Percentiles rank a stretch among this genome's conserved stretches.
Evolutionary conservation across 2,888 invertebrate species (phyloP).

Genomic region (Calameuta idolon): DNA sequence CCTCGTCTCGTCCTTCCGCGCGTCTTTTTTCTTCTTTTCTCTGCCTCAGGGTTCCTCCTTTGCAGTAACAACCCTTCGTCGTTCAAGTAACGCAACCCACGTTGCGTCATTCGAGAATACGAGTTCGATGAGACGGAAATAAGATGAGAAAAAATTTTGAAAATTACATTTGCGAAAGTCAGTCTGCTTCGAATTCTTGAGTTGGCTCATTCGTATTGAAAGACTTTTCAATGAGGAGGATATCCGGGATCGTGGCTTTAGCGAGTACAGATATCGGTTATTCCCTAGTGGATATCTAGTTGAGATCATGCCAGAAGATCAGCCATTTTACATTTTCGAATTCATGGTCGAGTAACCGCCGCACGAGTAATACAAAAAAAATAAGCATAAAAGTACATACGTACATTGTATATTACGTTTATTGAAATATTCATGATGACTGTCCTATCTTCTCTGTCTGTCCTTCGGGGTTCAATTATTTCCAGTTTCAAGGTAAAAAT

Average conservation of each 20-base stretch:
- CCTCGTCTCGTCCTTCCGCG: constrained; percentile 26
- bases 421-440: not conserved
- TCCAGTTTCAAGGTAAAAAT: not conserved
- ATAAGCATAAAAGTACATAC: not conserved
- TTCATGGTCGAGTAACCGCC: not conserved
- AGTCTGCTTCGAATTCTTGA: not conserved
- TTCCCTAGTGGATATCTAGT: not conserved
- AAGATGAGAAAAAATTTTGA: not conserved
- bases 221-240: constrained; percentile 10
- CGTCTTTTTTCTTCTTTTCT: not conserved
- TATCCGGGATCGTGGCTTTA: constrained; percentile 24
- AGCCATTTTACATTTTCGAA: not conserved
- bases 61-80: not conserved
- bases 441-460: not conserved
- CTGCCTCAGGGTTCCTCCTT: not conserved
- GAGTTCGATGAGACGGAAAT: not conserved
- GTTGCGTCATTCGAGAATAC: not conserved
- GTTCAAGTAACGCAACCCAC: not conserved
- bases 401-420: not conserved
- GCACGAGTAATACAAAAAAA: not conserved
- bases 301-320: not conserved
- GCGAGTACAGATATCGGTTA: not conserved
- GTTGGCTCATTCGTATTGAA: not conserved
- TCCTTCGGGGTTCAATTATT: not conserved
- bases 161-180: not conserved